Evolutionary conservation across 1,140 invertebrate genomes (phyloP).

Genomic region (Leptestheria dahalacensis): DNA sequence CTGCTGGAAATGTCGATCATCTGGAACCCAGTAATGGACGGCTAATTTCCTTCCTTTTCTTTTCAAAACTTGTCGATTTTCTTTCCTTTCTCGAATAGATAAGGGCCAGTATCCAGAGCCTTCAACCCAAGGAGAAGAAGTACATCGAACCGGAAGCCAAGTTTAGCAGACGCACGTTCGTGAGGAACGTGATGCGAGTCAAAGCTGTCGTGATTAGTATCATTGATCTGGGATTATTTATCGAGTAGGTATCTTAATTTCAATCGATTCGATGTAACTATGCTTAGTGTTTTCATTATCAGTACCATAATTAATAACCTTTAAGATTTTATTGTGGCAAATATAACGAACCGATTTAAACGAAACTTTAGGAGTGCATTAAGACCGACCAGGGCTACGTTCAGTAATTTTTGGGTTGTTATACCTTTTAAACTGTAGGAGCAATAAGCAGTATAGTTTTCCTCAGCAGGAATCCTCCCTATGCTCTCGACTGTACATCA

Average conservation of each 20-base stretch:
- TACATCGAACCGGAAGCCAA: conserved; percentile 87
- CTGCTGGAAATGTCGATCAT: conserved; percentile 78
- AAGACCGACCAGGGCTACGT: too few species aligned
- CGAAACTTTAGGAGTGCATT: too few species aligned
- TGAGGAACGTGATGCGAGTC: conserved; percentile 82
- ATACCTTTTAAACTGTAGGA: too few species aligned
- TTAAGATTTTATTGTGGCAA: too few species aligned
- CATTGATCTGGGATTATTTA: conserved; percentile 74
- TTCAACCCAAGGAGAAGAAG: conserved; percentile 92
- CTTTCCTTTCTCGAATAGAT: conserved; percentile 36
- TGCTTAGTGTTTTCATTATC: too few species aligned
- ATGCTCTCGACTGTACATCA: too few species aligned
- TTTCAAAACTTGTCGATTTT: not conserved
- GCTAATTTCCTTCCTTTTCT: conserved; percentile 18
- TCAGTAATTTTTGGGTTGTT: too few species aligned
- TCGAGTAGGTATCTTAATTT: conserved; percentile 87
- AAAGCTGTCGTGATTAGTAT: conserved; percentile 78
- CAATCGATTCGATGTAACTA: too few species aligned
- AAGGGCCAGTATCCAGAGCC: conserved; percentile 71
- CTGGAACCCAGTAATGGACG: conserved; percentile 83
- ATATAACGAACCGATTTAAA: too few species aligned
- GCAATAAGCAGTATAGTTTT: too few species aligned
- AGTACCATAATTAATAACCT: too few species aligned
- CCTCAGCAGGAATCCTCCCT: too few species aligned
- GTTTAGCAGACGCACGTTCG: conserved; percentile 86